Evolutionary conservation across 2,797 vertebrate species (phyloP).

Genomic region (Aselliscus stoliczkanus): DNA sequence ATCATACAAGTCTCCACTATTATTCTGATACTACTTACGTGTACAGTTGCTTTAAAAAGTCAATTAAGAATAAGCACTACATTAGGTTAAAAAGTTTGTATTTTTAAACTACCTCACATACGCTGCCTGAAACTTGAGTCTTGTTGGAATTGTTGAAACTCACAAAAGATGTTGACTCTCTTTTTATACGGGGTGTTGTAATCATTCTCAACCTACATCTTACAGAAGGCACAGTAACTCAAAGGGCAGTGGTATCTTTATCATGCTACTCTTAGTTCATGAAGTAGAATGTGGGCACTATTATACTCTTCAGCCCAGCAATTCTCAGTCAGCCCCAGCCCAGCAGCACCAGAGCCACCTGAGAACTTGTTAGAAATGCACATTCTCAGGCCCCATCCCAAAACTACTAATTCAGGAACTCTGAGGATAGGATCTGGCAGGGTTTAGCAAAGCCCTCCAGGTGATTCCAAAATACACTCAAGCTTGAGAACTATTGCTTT

Average conservation of each 20-base stretch:
- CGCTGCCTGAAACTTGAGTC: not conserved
- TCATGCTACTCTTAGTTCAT: not conserved
- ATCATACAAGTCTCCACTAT: constrained; percentile 8
- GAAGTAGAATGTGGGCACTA: not conserved
- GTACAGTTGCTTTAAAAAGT: constrained; percentile 22
- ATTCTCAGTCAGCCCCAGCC: not conserved
- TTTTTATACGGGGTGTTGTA: not conserved
- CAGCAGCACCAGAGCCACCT: not conserved
- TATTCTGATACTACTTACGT: constrained; percentile 48
- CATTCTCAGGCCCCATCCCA: not conserved
- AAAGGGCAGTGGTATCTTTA: not conserved
- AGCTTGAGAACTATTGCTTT: not conserved
- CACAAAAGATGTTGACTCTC: constrained; percentile 6
- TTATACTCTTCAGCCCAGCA: not conserved
- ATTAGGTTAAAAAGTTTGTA: not conserved
- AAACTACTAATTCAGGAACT: not conserved
- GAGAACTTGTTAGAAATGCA: not conserved
- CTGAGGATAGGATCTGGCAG: not conserved
- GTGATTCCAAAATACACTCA: not conserved
- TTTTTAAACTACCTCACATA: not conserved
- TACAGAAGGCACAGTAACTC: not conserved
- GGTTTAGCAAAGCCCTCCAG: not conserved
- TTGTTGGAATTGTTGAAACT: not conserved
- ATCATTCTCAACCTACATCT: not conserved
- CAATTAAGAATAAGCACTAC: constrained; percentile 28